Percentiles rank a stretch among this genome's conserved stretches.
Conservation (phyloP, 92 coral and sea anemone genomes). For the Phenganax stokvisi region DNA sequence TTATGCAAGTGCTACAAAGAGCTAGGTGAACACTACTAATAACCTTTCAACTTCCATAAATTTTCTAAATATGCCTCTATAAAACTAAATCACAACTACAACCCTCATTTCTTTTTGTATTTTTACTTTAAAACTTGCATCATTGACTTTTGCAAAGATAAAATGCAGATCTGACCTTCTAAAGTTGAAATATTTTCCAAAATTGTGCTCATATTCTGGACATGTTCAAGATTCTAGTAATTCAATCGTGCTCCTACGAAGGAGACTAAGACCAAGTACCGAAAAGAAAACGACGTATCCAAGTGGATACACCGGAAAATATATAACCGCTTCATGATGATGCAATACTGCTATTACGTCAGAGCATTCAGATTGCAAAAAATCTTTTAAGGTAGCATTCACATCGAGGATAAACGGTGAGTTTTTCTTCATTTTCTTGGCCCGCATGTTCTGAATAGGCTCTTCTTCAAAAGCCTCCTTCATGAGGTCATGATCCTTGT, state of each 20-base stretch:
- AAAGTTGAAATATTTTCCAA: conserved; percentile 28
- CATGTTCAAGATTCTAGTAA: not conserved
- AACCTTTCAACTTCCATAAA: too few species aligned
- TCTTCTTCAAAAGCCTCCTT: too few species aligned
- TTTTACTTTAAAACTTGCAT: not conserved
- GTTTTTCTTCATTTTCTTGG: not conserved
- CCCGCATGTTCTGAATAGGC: too few species aligned
- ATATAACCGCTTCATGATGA: not conserved
- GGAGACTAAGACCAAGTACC: not conserved
- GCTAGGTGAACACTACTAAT: too few species aligned
- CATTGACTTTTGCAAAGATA: not conserved
- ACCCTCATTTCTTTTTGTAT: not conserved
- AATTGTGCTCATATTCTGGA: not conserved
- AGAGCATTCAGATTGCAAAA: conserved; percentile 13
- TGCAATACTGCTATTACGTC: conserved; percentile 10
- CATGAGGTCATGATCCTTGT: too few species aligned
- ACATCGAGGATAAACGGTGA: not conserved
- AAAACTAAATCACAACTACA: too few species aligned
- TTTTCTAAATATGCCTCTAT: too few species aligned
- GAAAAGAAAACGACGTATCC: too few species aligned
- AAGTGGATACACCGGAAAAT: conserved; percentile 6
- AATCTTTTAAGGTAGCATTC: not conserved
- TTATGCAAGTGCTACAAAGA: too few species aligned
- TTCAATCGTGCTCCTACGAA: not conserved
- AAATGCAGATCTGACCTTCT: conserved; percentile 13